phyloP scores from a whole-genome alignment of 2,113 vertebrate genomes.

The Grammatotria lemairii region DNA sequence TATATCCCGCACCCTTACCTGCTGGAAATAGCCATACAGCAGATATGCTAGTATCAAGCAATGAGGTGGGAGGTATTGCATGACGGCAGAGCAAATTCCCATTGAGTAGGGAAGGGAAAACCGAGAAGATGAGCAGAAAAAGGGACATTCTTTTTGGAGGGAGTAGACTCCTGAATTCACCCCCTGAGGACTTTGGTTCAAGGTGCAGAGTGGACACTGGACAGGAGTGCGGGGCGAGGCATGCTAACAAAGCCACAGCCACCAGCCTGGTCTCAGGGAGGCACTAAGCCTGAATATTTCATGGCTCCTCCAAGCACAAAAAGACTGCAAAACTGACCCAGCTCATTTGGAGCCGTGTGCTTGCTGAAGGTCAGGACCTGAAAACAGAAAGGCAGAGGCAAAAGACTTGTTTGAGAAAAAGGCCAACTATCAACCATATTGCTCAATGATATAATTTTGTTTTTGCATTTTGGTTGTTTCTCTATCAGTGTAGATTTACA shows the following conservation, averaged over 20 bases:
- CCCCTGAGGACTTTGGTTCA: constrained; percentile 8
- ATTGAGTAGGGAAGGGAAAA: background rate
- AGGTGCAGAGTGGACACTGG: constrained; percentile 40
- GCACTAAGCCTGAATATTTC: constrained; percentile 91
- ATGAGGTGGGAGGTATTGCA: constrained; percentile 30
- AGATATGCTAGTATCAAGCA: constrained; percentile 17
- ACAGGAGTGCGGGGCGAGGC: constrained; percentile 45
- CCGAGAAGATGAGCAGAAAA: constrained; percentile 41
- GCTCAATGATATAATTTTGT: background rate
- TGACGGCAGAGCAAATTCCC: background rate
- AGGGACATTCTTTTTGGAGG: constrained; percentile 33
- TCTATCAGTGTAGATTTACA: background rate
- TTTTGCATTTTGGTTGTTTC: background rate
- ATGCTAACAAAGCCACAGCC: constrained; percentile 90
- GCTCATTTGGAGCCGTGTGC: constrained; percentile 52
- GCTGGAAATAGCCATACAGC: constrained; percentile 60
- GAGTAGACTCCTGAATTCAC: background rate
- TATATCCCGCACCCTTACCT: constrained; percentile 59
- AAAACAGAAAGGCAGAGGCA: constrained; percentile 69
- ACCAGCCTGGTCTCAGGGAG: constrained; percentile 93
- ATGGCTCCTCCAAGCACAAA: constrained; percentile 94
- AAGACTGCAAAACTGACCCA: constrained; percentile 85
- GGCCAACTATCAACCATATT: constrained; percentile 69
- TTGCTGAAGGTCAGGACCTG: constrained; percentile 79
- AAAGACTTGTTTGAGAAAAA: constrained; percentile 64